Evolutionary conservation across 1,140 invertebrate species (phyloP), one percentile per base, ranked within the genome.

Genomic region (Atta texana): DNA sequence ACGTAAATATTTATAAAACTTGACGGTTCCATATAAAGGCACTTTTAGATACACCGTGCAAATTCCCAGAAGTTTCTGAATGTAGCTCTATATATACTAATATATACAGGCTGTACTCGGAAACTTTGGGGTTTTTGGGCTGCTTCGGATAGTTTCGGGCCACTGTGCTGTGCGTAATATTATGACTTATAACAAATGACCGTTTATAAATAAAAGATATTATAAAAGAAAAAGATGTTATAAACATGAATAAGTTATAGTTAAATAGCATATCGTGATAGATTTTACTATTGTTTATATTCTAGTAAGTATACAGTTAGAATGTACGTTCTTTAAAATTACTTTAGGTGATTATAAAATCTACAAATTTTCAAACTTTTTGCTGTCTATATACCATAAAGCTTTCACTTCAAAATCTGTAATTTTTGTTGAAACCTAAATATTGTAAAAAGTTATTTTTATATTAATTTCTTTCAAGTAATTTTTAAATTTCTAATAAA

Each of bases 241-340:
- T 6, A 39, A 59, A 12, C 8, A 31, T 68, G 28, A 68, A 68
- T 39, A 68, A 39, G 21, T 21, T 39, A 18, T 10, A 39, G 2
- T 8, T 34, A 39, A 39, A 68, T 21, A 68, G 5, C 1, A 39
- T 1, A 39, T 14, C 10, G 63, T 14, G 16, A 34, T n/a, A 31
- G 31, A 68, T 39, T 68, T 68, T 68, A 16, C 21, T 68, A 18
- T 34, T 3, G 0, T 34, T 34, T 64, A 18, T 64, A 28, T n/a
- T 6, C 31, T 16, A 39, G 31, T 39, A 21, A 18, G 10, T 10
- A 39, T 2, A n/a, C 3, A 34, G 1, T 31, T 4, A 39, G 14
- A 3, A 68, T 66, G 64, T 66, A 39, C 10, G 18, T 68, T 64
- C 34, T 14, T 68, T 68, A 68, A 39, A 39, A 68, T 21, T 21